Percentiles rank a stretch among this genome's conserved stretches.
Evolutionary conservation across 2,888 invertebrate species (phyloP).

Genomic region (Agonopterix subpropinquella): DNA sequence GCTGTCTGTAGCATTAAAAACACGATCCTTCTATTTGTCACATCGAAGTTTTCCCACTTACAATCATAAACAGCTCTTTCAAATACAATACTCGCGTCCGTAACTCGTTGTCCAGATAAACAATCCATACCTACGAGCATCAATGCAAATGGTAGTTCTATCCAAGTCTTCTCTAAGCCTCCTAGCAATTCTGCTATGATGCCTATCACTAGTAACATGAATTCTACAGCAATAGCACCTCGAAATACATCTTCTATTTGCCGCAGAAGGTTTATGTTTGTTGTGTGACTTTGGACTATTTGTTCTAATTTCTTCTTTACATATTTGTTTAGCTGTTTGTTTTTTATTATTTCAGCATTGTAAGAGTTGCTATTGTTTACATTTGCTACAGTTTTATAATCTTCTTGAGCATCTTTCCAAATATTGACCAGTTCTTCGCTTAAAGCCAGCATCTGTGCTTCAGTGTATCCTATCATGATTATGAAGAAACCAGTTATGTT

Average conservation of each 20-base stretch:
- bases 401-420: conserved; percentile 29
- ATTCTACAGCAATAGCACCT: conserved; percentile 31
- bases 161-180: conserved; percentile 35
- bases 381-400: background rate
- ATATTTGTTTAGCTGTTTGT: conserved; percentile 14
- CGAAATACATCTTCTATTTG: conserved; percentile 28
- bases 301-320: conserved; percentile 18
- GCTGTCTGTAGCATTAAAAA: conserved; percentile 38
- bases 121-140: conserved; percentile 40
- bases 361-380: too few relatives aligned
- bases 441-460: conserved; percentile 41
- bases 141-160: conserved; percentile 33
- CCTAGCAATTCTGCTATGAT: conserved; percentile 32
- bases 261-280: conserved; percentile 19
- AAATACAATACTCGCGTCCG: conserved; percentile 38
- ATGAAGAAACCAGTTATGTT: conserved; percentile 36
- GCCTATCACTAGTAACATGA: conserved; percentile 23
- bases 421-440: conserved; percentile 34
- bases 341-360: background rate
- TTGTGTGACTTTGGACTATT: conserved; percentile 23
- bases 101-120: conserved; percentile 40
- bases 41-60: conserved; percentile 51
- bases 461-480: conserved; percentile 35
- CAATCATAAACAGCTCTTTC: conserved; percentile 42
- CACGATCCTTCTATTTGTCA: conserved; percentile 37